Evolutionary conservation across 2,797 vertebrate genomes (phyloP), one percentile per base, ranked within the genome.

Genomic region (Chrosomus eos): DNA sequence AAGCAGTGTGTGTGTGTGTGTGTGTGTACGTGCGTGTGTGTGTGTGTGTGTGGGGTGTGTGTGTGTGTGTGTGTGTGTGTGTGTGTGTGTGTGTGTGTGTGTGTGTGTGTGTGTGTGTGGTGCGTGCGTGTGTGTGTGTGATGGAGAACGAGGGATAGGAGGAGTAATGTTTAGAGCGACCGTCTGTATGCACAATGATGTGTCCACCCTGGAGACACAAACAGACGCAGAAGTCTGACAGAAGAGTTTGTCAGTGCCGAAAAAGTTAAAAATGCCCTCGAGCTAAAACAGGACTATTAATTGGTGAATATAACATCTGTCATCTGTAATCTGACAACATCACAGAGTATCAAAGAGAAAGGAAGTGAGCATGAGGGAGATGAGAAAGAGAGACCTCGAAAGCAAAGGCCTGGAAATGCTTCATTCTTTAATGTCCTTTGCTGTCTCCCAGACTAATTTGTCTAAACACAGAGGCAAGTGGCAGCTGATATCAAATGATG

Each of bases 241-340:
- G 16, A 83, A 76, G 72, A 77, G 33, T 81, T 81, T 77, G 55
- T 73, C 80, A 51, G 48, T 33, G 33, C 66, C 51, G 45, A n/a
- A 84, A 78, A 87, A 80, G 82, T 85, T 62, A 78, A 87, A 87
- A 88, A 74, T 60, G 64, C 55, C 86, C 81, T 75, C 60, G 55
- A 85, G 82, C 78, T 81, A 48, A 74, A 85, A 76, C 48, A 26
- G 70, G 48, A 33, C 91, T 91, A 92, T 94, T 95, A 94, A 94
- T 94, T 94, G 93, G 89, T 18, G 84, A 86, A 88, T 92, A 92
- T 90, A 90, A 91, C 89, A 91, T 85, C 89, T 92, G 92, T 91
- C 92, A 93, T 87, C 85, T 88, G 87, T 67, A 76, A 23, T 64
- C 74, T 86, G 62, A 80, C 78, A 80, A 80, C 78, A 72, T 55